Percentiles rank a stretch among this genome's conserved stretches.
phyloP scores from a whole-genome alignment of 2,797 vertebrate species.

The Buphagus erythrorhynchus region DNA sequence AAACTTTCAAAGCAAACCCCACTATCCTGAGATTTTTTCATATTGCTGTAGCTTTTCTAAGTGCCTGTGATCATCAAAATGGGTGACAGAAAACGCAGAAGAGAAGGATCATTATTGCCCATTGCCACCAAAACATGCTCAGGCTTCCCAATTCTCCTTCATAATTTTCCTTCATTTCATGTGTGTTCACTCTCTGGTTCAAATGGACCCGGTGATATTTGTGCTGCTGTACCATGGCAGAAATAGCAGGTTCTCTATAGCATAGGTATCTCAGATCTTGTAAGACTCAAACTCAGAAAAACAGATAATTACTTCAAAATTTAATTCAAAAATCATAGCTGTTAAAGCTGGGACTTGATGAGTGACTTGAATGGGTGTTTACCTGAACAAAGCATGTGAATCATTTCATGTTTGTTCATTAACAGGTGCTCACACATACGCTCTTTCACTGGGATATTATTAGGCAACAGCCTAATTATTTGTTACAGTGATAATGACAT shows the following conservation, averaged over 20 bases:
- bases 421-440: not conserved
- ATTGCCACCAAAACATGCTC: not conserved
- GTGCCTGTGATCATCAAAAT: not conserved
- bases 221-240: not conserved
- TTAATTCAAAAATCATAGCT: not conserved
- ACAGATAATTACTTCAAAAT: not conserved
- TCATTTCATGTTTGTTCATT: not conserved
- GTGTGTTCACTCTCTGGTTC: not conserved
- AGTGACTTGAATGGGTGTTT: not conserved
- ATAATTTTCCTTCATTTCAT: not conserved
- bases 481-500: not conserved
- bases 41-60: not conserved
- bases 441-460: not conserved
- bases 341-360: not conserved
- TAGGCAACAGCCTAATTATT: not conserved
- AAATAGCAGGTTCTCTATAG: not conserved
- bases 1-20: not conserved
- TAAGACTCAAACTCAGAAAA: not conserved
- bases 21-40: not conserved
- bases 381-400: not conserved
- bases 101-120: not conserved
- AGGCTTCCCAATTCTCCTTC: not conserved
- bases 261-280: not conserved
- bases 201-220: rapidly evolving
- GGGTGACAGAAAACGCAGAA: not conserved